These are phyloP conservation scores for Aplochiton taeniatus DNA, from an alignment of 2,797 vertebrate species.

Conservation along the genomic window DNA sequence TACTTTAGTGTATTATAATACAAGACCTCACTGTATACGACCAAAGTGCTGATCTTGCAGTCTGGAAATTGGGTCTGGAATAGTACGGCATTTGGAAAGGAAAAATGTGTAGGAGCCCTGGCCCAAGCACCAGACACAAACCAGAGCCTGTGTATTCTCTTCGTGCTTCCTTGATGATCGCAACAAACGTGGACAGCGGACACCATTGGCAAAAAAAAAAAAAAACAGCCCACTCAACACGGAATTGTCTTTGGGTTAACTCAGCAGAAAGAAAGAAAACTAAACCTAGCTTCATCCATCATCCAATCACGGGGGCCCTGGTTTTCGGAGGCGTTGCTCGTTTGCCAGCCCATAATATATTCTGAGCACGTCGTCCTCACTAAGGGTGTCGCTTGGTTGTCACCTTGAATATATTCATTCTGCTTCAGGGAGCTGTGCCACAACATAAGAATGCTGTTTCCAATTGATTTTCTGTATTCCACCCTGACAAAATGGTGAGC, in stretches of 20 bases:
- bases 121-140: no score
- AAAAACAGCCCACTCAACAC: no score
- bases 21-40: no score
- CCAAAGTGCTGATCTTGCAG: no score
- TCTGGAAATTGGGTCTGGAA: no score
- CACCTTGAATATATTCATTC: conserved; percentile 76
- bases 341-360: conserved; percentile 66
- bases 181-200: no score
- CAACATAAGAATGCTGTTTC: neutral
- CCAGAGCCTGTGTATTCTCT: no score
- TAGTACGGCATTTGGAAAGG: no score
- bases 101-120: no score
- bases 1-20: neutral
- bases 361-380: conserved; percentile 47
- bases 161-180: no score
- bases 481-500: neutral
- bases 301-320: neutral
- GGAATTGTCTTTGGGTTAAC: no score
- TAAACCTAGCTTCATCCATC: neutral
- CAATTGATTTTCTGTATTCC: neutral
- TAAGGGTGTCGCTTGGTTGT: conserved; percentile 62
- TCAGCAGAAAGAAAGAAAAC: neutral
- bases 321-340: conserved; percentile 52
- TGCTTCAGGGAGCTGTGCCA: conserved; percentile 38
- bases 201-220: no score